phyloP scores from a whole-genome alignment of 1,140 invertebrate species.

The Ceratosolen fusciceps region DNA sequence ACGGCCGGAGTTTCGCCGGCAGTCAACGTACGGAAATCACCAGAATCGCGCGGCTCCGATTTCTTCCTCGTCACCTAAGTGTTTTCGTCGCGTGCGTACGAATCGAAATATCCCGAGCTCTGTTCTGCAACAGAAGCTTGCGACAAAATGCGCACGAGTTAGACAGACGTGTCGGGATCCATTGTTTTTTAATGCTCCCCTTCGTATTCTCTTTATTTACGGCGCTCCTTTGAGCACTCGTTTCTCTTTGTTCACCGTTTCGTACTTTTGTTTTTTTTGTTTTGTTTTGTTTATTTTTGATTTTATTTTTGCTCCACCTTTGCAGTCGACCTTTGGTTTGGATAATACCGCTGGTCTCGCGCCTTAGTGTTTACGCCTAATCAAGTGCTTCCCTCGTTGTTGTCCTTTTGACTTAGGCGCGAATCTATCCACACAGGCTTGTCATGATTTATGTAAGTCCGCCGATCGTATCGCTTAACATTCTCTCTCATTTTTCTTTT shows the following conservation, averaged over 20 bases:
- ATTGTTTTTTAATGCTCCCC: neutral
- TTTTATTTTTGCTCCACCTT: no score
- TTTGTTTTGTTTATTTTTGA: no score
- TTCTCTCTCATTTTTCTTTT: no score
- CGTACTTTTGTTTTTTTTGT: neutral
- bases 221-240: neutral
- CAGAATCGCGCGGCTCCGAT: conserved; percentile 20
- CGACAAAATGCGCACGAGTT: neutral
- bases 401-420: neutral
- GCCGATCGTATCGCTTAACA: neutral
- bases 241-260: neutral
- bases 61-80: no score
- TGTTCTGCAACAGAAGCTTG: neutral
- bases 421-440: neutral
- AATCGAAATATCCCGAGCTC: neutral
- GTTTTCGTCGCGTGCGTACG: neutral
- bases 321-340: no score
- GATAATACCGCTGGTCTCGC: neutral
- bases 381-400: neutral
- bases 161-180: neutral
- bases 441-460: neutral
- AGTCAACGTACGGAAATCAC: conserved; percentile 35
- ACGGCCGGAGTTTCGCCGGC: neutral
- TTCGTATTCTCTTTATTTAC: neutral
- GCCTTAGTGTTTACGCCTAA: neutral